These are phyloP conservation scores for Criorhina ranunculi DNA, from an alignment of 2,888 invertebrate genomes.

Conservation along the genomic window DNA sequence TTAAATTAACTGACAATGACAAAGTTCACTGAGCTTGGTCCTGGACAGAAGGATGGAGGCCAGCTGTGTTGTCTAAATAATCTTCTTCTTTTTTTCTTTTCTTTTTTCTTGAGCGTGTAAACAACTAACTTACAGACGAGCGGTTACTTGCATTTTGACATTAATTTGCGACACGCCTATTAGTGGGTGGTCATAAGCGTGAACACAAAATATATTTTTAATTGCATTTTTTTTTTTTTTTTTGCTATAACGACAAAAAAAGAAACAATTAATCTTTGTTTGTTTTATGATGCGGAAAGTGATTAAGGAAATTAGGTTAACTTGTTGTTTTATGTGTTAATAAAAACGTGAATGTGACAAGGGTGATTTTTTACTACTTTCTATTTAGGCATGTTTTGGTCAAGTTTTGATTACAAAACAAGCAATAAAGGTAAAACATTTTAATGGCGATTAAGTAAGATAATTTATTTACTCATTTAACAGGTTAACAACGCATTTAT, in stretches of 20 bases:
- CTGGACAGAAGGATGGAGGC: not conserved
- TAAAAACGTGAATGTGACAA: too few relatives aligned
- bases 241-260: too few relatives aligned
- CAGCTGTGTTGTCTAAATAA: not conserved
- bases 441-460: too few relatives aligned
- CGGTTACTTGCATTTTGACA: not conserved
- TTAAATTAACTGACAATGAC: conserved; percentile 25
- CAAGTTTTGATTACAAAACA: too few relatives aligned
- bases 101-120: not conserved
- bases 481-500: too few relatives aligned
- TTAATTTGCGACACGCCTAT: not conserved
- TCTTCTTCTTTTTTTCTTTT: not conserved
- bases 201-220: not conserved
- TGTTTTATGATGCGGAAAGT: not conserved
- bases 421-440: too few relatives aligned
- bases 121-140: not conserved
- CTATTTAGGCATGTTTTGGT: too few relatives aligned
- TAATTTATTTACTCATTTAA: too few relatives aligned
- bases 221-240: not conserved
- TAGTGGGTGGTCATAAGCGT: not conserved
- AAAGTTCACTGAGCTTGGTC: conserved; percentile 6
- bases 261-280: conserved; percentile 5
- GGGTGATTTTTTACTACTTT: too few relatives aligned
- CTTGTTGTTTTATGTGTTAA: not conserved
- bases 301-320: not conserved